Evolutionary conservation across 2,113 vertebrate genomes (phyloP), one percentile per base, ranked within the genome.

Genomic region (Agelaius phoeniceus): DNA sequence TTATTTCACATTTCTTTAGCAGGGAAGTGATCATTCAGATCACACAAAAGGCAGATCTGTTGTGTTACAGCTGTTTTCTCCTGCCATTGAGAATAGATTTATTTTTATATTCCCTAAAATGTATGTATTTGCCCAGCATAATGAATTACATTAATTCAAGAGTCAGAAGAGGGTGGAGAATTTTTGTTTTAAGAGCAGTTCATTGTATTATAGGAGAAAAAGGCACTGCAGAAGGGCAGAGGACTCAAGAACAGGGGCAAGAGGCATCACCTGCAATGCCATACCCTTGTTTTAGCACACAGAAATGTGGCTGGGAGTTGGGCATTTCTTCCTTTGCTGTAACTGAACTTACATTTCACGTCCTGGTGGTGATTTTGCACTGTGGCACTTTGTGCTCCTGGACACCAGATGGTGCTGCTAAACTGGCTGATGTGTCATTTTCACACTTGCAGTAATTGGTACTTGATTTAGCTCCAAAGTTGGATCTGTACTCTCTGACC

Each of bases 321-420:
- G 11, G 28, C 37, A 9, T 37, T 37, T 59, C 52, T 39, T 31
- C 24, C 8, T 27, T 54, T 74, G 10, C 26, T 65, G 33, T 19
- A 13, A 20, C 31, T 39, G 20, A 48, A 10, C 2, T 11, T 35
- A 0, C 6, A 13, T 46, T 41, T 41, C 5, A 8, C 21, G 11
- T 35, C 73, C 37, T 33, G 52, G 8, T 0, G 15, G 49, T 2
- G 3, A 11, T 39, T 72, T 77, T 65, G 11, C 33, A 0, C 62
- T n/a, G 74, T 79, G 63, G 57, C 52, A 68, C 69, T 86, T 82
- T 0, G 59, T 73, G 48, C 61, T 89, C 71, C n/a, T 68, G 93
- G 82, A 93, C 96, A 82, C 83, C 94, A 97, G 96, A 67, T 97
- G 96, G 97, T 95, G 96, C 96, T 96, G 84, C 82, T 82, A 7